Evolutionary conservation across 2,888 invertebrate genomes (phyloP).

Genomic region (Drosophila nigricruria): DNA sequence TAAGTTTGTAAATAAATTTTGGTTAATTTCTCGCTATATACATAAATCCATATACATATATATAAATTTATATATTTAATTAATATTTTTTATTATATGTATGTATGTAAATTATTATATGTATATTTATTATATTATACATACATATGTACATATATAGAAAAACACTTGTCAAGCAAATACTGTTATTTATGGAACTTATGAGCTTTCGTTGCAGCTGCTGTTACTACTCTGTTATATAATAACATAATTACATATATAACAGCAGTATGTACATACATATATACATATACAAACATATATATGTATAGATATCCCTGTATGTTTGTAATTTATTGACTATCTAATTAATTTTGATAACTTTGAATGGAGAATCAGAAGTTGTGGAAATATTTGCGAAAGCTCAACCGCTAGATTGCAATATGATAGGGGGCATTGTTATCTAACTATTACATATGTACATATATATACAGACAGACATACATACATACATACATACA

Average conservation of each 20-base stretch:
- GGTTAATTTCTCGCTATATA: too few relatives aligned
- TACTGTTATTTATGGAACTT: background rate
- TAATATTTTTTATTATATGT: too few relatives aligned
- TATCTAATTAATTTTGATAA: constrained; percentile 5
- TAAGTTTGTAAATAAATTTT: too few relatives aligned
- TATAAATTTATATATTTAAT: too few relatives aligned
- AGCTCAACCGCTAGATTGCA: constrained; percentile 3
- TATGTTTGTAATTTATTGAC: background rate
- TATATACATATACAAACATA: background rate
- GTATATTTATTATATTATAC: too few relatives aligned
- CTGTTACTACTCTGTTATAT: background rate
- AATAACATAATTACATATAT: background rate
- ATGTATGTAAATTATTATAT: too few relatives aligned
- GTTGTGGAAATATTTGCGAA: constrained; percentile 4
- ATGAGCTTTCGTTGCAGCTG: background rate
- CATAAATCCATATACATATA: too few relatives aligned
- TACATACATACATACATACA: too few relatives aligned
- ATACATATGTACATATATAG: background rate
- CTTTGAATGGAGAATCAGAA: background rate
- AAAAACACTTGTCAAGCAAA: too few relatives aligned
- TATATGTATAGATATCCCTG: background rate
- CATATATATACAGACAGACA: background rate
- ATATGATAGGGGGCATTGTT: constrained; percentile 6
- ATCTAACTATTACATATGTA: constrained; percentile 2
- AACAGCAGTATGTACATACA: background rate